phyloP scores from a whole-genome alignment of 1,140 invertebrate genomes.

The Phymastichus coffea region DNA sequence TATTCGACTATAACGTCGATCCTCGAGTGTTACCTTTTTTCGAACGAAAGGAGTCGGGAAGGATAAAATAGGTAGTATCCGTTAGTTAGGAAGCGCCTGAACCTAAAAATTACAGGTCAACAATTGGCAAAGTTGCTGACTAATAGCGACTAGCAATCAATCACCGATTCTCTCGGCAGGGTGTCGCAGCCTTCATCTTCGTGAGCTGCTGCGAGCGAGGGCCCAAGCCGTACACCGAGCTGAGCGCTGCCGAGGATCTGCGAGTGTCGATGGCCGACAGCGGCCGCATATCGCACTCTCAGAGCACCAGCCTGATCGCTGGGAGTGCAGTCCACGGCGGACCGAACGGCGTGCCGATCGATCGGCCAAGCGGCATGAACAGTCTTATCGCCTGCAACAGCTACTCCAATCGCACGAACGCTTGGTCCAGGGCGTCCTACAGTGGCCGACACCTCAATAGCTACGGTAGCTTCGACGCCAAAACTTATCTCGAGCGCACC shows the following conservation, averaged over 20 bases:
- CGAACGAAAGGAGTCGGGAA: no score
- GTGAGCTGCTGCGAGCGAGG: slow-evolving; percentile 44
- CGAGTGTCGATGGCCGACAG: slow-evolving; percentile 46
- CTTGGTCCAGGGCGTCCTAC: slow-evolving; percentile 58
- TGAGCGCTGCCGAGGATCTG: slow-evolving; percentile 36
- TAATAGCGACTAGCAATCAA: no score
- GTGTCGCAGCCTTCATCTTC: slow-evolving; percentile 47
- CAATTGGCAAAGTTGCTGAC: no score
- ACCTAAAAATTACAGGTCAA: no score
- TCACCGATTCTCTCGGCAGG: no score
- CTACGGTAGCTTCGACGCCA: slow-evolving; percentile 60
- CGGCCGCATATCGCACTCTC: slow-evolving; percentile 30
- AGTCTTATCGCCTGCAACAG: slow-evolving; percentile 74
- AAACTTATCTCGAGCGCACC: slow-evolving; percentile 47
- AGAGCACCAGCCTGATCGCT: slow-evolving; percentile 34
- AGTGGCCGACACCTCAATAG: slow-evolving; percentile 58
- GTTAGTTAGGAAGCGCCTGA: no score
- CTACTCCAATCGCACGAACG: slow-evolving; percentile 70
- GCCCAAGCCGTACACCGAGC: slow-evolving; percentile 52
- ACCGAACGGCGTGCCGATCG: slow-evolving; percentile 30
- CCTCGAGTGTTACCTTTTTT: no score
- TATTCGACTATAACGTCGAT: no score
- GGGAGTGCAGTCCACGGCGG: background rate
- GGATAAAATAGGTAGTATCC: no score
- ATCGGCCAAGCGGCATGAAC: slow-evolving; percentile 38